phyloP scores from a whole-genome alignment of 2,797 vertebrate species.

The Karalla daura region DNA sequence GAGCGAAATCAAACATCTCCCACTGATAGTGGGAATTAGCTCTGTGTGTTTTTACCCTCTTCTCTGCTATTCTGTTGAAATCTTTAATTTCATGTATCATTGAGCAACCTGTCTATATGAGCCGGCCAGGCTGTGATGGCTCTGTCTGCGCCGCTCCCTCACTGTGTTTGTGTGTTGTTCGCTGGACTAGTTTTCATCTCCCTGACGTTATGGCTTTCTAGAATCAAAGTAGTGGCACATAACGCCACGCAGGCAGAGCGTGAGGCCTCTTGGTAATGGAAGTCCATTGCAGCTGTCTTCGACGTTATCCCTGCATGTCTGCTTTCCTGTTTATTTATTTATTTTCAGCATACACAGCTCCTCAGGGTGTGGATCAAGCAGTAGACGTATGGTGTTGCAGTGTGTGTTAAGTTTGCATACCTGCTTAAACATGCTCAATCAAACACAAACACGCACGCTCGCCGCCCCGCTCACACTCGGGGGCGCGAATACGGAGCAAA shows the following conservation, averaged over 20 bases:
- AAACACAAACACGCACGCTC: slow-evolving; percentile 27
- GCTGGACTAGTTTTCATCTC: slow-evolving; percentile 63
- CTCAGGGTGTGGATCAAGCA: slow-evolving; percentile 16
- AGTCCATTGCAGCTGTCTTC: slow-evolving; percentile 24
- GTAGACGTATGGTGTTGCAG: not conserved
- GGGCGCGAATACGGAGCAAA: slow-evolving; percentile 33
- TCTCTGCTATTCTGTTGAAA: slow-evolving; percentile 67
- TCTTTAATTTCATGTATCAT: slow-evolving; percentile 87
- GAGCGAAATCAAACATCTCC: slow-evolving; percentile 66
- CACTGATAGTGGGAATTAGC: slow-evolving; percentile 65
- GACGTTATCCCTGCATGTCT: slow-evolving; percentile 20
- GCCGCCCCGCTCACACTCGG: slow-evolving; percentile 9
- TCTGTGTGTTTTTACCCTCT: slow-evolving; percentile 72
- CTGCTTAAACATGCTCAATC: slow-evolving; percentile 40
- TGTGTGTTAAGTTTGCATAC: slow-evolving; percentile 46
- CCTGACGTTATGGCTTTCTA: slow-evolving; percentile 62
- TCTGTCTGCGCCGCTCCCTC: slow-evolving; percentile 37
- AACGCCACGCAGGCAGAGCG: slow-evolving; percentile 58
- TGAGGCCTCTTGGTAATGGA: slow-evolving; percentile 57
- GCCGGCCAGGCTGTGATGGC: slow-evolving; percentile 60
- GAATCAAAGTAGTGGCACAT: slow-evolving; percentile 60
- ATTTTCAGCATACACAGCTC: slow-evolving; percentile 17
- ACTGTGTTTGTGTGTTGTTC: slow-evolving; percentile 22
- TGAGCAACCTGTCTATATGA: slow-evolving; percentile 78
- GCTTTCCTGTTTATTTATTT: slow-evolving; percentile 39